A percentile compares a stretch with the other conserved stretches of the same genome.
Evolutionary conservation across 2,888 invertebrate species (phyloP).

Genomic region (Drosophila anomalipes): DNA sequence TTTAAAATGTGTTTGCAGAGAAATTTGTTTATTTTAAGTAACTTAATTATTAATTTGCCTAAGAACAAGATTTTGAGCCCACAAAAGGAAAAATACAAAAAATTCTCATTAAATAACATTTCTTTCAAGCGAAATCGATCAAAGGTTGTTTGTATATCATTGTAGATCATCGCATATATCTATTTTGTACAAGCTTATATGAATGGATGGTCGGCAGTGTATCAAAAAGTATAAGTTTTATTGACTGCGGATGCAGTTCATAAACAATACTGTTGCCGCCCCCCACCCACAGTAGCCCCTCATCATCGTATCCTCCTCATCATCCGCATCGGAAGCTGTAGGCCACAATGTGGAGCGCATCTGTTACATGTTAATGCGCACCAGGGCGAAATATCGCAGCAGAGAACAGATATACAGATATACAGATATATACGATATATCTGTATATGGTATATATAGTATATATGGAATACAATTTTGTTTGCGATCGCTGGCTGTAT

Average conservation of each 20-base stretch:
- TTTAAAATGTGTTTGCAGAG: neutral
- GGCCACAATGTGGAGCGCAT: conserved; percentile 81
- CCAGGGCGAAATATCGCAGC: conserved; percentile 59
- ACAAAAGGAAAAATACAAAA: neutral
- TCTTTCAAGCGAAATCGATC: conserved; percentile 51
- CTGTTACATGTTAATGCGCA: conserved; percentile 80
- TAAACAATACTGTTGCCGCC: conserved; percentile 67
- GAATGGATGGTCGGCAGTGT: conserved; percentile 44
- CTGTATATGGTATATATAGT: conserved; percentile 6
- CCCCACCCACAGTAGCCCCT: neutral
- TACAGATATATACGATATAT: conserved; percentile 30
- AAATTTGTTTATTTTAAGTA: neutral
- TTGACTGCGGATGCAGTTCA: conserved; percentile 81
- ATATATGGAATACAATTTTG: conserved; percentile 22
- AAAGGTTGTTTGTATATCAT: conserved; percentile 47
- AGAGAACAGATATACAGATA: conserved; percentile 31
- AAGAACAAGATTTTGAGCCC: neutral
- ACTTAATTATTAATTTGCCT: neutral
- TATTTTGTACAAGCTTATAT: conserved; percentile 4
- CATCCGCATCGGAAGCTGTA: conserved; percentile 20
- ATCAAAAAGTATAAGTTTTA: conserved; percentile 79
- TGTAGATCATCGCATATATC: conserved; percentile 40
- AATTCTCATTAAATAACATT: conserved; percentile 21
- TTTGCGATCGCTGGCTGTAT: conserved; percentile 50
- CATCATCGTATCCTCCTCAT: neutral